Base-by-base conservation (phyloP, 2,797 vertebrate genomes). In the Carapus acus region DNA sequence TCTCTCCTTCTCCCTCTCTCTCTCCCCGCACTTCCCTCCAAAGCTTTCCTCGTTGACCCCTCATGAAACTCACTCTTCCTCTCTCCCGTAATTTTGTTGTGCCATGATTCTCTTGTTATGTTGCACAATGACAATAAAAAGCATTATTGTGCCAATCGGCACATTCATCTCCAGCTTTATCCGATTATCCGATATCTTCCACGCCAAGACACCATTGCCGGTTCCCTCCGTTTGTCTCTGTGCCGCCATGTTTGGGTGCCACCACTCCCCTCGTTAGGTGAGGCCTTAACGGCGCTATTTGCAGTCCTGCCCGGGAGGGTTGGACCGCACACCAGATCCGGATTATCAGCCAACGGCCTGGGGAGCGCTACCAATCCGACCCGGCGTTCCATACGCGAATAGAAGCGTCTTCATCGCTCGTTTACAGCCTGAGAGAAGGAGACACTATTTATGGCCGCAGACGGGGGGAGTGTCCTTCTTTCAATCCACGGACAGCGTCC, bases 131-230 rank as follows among this genome's bases (percentile, higher is more conserved):
- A n/a, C n/a, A 71, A 79, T 80, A 69, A 79, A 72, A 73, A 73
- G 63, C 64, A 46, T 50, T 48, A 52, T 80, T 78, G 83, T 77
- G 82, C 74, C 59, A 62, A 63, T 64, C 67, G 80, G 79, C 74
- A 66, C 59, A 74, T 77, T 69, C 39, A 67, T 76, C 71, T 71
- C 23, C 18, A 1, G 56, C 58, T 60, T 78, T 54, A 67, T 77
- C 72, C n/a, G n/a, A n/a, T n/a, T n/a, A n/a, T n/a, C n/a, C n/a
- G n/a, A n/a, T n/a, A 75, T 76, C 58, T 4, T 73, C 58, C 18
- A 50, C 49, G 38, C 54, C 13, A 55, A 48, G 59, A 61, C 3
- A 13, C 64, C 68, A 73, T 73, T 69, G 68, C 78, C 65, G 54
- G 44, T 50, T 61, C 57, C 48, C 57, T 47, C 43, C 36, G 59